Conservation (phyloP, 2,113 vertebrate species). For the Tupaia tana region DNA sequence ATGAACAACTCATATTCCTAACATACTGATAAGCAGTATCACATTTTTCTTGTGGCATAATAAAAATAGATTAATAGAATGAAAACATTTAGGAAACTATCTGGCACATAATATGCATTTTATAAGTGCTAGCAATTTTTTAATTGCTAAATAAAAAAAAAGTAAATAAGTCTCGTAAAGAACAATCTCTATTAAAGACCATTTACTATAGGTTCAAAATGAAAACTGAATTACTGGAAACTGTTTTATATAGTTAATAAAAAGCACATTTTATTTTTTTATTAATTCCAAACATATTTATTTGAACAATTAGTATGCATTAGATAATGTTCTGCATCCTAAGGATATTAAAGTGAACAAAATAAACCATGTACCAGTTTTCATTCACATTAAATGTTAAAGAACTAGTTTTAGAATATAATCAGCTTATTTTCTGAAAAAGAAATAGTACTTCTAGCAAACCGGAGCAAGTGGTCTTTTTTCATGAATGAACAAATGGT, state of each 20-base stretch:
- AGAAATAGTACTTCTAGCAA: not conserved
- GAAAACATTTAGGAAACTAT: not conserved
- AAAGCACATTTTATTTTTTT: not conserved
- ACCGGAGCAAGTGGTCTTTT: not conserved
- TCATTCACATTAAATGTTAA: not conserved
- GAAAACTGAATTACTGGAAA: not conserved
- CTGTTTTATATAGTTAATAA: not conserved
- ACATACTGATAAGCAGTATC: not conserved
- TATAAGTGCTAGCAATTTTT: not conserved
- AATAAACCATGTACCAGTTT: not conserved
- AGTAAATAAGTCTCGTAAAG: not conserved
- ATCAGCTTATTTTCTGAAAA: not conserved
- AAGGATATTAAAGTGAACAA: not conserved
- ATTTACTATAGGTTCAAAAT: not conserved
- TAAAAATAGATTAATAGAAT: conserved; percentile 9
- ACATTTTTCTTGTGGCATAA: not conserved
- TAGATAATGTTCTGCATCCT: not conserved
- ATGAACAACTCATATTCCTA: not conserved
- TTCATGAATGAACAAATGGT: not conserved
- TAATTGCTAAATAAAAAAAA: conserved; percentile 12
- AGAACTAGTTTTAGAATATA: not conserved
- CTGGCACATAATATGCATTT: not conserved
- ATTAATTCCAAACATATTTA: not conserved
- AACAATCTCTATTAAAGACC: not conserved
- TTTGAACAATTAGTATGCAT: not conserved